These are phyloP conservation scores for Menura novaehollandiae DNA, from an alignment of 2,113 vertebrate genomes.

Conservation along the genomic window DNA sequence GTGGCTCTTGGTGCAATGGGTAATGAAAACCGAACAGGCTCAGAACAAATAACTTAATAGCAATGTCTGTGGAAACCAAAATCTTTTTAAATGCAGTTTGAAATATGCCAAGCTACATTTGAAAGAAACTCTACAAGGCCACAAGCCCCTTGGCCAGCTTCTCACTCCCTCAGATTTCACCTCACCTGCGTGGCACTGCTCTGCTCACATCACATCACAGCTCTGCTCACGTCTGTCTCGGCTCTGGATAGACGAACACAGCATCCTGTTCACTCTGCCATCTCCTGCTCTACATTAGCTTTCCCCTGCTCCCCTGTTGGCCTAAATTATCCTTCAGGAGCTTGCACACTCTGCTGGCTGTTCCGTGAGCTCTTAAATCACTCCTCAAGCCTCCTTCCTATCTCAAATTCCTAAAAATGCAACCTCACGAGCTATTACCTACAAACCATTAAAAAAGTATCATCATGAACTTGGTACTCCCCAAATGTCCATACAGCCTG, in stretches of 20 bases:
- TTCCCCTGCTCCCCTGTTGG: neutral
- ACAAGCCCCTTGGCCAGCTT: neutral
- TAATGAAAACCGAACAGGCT: neutral
- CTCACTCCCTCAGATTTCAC: neutral
- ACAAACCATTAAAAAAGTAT: neutral
- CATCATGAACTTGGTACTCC: neutral
- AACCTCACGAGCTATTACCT: neutral
- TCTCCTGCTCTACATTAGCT: neutral
- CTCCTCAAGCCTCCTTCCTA: neutral
- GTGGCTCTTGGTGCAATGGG: neutral
- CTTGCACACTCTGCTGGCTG: neutral
- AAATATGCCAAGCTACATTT: neutral
- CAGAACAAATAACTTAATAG: slow-evolving; percentile 3
- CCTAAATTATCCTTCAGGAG: neutral
- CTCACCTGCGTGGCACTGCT: neutral
- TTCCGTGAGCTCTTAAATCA: neutral
- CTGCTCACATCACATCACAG: too few species aligned
- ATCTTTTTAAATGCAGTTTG: neutral
- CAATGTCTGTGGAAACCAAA: neutral
- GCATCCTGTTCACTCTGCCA: neutral
- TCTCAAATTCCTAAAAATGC: neutral
- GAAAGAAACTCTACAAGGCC: neutral
- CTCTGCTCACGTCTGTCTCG: neutral
- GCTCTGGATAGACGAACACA: neutral
- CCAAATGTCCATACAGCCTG: fast-evolving